phyloP scores from a whole-genome alignment of 2,888 invertebrate species.

The Caenorhabditis wallacei region DNA sequence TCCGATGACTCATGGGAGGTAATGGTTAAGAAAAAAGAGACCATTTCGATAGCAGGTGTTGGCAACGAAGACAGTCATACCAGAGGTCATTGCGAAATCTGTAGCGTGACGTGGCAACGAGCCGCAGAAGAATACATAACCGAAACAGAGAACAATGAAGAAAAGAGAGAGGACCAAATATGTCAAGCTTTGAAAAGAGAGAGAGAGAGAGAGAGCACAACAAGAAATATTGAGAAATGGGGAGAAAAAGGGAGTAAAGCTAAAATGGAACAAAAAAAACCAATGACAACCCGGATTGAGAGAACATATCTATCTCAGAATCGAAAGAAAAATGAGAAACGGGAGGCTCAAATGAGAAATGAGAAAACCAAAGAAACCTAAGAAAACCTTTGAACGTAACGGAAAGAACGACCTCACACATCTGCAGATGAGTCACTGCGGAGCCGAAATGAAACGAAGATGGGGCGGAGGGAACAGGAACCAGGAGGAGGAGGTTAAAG shows the following conservation, averaged over 20 bases:
- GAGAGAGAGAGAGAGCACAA: not conserved
- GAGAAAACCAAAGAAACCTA: slow-evolving; percentile 22
- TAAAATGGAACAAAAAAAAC: not conserved
- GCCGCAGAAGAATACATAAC: slow-evolving; percentile 6
- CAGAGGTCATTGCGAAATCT: slow-evolving; percentile 48
- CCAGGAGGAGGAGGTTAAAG: not conserved
- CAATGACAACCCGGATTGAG: not conserved
- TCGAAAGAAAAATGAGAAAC: slow-evolving; percentile 12
- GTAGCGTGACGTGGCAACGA: slow-evolving; percentile 33
- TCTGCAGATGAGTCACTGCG: slow-evolving; percentile 58
- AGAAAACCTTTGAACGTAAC: slow-evolving; percentile 9
- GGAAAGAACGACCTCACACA: slow-evolving; percentile 34
- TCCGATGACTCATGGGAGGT: slow-evolving; percentile 16
- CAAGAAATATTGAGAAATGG: slow-evolving; percentile 17
- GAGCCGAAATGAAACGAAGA: slow-evolving; percentile 22
- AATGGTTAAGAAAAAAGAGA: slow-evolving; percentile 5
- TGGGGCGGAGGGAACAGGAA: not conserved
- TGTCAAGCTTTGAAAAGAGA: not conserved
- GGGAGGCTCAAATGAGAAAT: slow-evolving; percentile 27
- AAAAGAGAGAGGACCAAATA: slow-evolving; percentile 18
- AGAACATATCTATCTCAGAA: not conserved
- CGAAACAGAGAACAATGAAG: slow-evolving; percentile 10
- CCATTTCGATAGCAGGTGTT: slow-evolving; percentile 39
- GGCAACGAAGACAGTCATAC: slow-evolving; percentile 27
- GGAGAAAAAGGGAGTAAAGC: not conserved